These are phyloP conservation scores for Lordiphosa fenestrarum DNA, from an alignment of 2,888 invertebrate genomes.

Conservation along the genomic window DNA sequence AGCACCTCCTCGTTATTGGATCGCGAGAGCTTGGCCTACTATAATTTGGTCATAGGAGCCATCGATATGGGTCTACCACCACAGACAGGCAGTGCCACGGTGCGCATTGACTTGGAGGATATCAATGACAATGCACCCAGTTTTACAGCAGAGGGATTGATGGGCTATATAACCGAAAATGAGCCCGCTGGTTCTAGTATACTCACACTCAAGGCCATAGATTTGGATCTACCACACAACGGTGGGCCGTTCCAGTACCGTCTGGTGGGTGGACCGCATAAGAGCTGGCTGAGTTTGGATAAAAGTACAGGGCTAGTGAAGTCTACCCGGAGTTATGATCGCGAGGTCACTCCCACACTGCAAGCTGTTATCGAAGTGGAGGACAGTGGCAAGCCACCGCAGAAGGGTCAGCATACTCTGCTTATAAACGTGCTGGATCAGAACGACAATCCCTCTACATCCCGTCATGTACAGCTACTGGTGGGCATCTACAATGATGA, in stretches of 20 bases:
- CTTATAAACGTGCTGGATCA: slow-evolving; percentile 90
- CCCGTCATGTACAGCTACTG: slow-evolving; percentile 90
- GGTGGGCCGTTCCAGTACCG: slow-evolving; percentile 93
- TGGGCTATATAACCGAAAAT: slow-evolving; percentile 92
- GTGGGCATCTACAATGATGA: slow-evolving; percentile 89
- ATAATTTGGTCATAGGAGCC: slow-evolving; percentile 90
- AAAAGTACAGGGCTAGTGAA: slow-evolving; percentile 89
- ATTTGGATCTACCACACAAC: slow-evolving; percentile 94
- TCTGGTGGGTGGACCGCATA: slow-evolving; percentile 89
- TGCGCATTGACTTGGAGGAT: slow-evolving; percentile 90
- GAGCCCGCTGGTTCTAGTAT: slow-evolving; percentile 91
- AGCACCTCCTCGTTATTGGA: slow-evolving; percentile 89
- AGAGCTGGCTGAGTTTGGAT: slow-evolving; percentile 88
- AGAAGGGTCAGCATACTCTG: slow-evolving; percentile 90
- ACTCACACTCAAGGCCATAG: slow-evolving; percentile 91
- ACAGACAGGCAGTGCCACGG: slow-evolving; percentile 93
- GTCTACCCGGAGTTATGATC: slow-evolving; percentile 89
- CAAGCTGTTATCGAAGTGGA: slow-evolving; percentile 91
- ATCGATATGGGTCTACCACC: slow-evolving; percentile 94
- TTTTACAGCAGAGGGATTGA: slow-evolving; percentile 86
- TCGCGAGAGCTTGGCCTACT: slow-evolving; percentile 88
- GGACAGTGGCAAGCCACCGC: slow-evolving; percentile 91
- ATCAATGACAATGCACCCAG: slow-evolving; percentile 96
- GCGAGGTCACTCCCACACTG: slow-evolving; percentile 89
- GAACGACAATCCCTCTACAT: slow-evolving; percentile 94